Conservation (phyloP, 2,113 vertebrate species). For the Ictidomys tridecemlineatus region DNA sequence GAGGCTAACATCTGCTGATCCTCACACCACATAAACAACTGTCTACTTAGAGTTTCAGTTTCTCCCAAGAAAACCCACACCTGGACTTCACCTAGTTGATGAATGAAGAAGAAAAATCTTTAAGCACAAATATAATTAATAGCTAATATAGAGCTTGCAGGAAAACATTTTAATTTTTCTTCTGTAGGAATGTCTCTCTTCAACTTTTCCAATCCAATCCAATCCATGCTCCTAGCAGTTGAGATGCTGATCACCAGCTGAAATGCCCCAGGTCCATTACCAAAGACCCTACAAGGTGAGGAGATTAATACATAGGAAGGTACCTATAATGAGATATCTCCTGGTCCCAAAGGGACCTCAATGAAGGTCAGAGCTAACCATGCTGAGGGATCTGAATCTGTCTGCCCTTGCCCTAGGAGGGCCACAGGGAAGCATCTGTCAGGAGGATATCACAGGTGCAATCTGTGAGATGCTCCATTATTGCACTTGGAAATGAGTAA, state of each 20-base stretch:
- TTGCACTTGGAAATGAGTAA: slow-evolving; percentile 91
- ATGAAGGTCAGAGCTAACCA: slow-evolving; percentile 43
- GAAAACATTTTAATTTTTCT: slow-evolving; percentile 83
- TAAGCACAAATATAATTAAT: slow-evolving; percentile 82
- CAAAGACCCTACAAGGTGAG: slow-evolving; percentile 35
- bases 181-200: slow-evolving; percentile 81
- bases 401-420: slow-evolving; percentile 49
- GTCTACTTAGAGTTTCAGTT: slow-evolving; percentile 80
- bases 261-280: slow-evolving; percentile 51
- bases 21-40: not conserved
- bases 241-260: slow-evolving; percentile 81
- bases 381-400: slow-evolving; percentile 6
- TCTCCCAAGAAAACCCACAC: slow-evolving; percentile 79
- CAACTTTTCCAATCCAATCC: slow-evolving; percentile 43
- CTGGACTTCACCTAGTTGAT: slow-evolving; percentile 58
- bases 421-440: slow-evolving; percentile 82
- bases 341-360: slow-evolving; percentile 30
- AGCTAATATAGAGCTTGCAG: slow-evolving; percentile 75
- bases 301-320: slow-evolving; percentile 9
- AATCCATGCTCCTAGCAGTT: slow-evolving; percentile 66
- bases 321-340: slow-evolving; percentile 16
- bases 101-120: slow-evolving; percentile 71
- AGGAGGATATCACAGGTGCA: slow-evolving; percentile 82
- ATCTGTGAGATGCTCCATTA: slow-evolving; percentile 85
- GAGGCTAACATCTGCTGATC: slow-evolving; percentile 75